Evolutionary conservation across 2,888 invertebrate genomes (phyloP).

Genomic region (Euspilapteryx auroguttella): DNA sequence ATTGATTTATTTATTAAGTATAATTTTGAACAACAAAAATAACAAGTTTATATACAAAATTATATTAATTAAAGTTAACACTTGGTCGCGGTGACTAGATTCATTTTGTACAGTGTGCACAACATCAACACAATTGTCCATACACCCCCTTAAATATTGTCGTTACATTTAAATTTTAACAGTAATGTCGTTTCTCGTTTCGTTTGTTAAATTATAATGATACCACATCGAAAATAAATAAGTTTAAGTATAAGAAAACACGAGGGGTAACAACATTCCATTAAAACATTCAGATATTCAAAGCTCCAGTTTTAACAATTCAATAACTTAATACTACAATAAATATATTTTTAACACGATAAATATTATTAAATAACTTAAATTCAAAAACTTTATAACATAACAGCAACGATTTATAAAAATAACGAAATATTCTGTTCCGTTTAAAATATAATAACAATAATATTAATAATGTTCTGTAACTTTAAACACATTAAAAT

Average conservation of each 20-base stretch:
- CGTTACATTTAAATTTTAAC: too few relatives aligned
- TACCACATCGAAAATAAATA: conserved; percentile 15
- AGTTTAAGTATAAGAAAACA: conserved; percentile 12
- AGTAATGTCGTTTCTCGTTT: too few relatives aligned
- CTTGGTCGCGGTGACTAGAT: conserved; percentile 24
- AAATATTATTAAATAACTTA: too few relatives aligned
- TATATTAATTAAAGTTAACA: conserved; percentile 1
- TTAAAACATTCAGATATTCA: conserved; percentile 8
- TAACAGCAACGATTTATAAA: too few relatives aligned
- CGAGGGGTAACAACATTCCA: conserved; percentile 23
- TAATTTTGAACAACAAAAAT: not conserved
- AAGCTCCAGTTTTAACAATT: too few relatives aligned
- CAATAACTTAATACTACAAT: too few relatives aligned
- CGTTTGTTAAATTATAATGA: conserved; percentile 33
- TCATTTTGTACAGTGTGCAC: conserved; percentile 33
- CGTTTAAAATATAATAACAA: too few relatives aligned
- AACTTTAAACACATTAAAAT: conserved; percentile 2
- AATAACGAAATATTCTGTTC: too few relatives aligned
- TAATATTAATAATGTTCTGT: too few relatives aligned
- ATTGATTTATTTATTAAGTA: not conserved
- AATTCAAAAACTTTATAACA: too few relatives aligned
- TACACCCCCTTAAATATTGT: conserved; percentile 20
- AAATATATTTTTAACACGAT: too few relatives aligned
- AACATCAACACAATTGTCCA: conserved; percentile 17
- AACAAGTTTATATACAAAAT: conserved; percentile 6